These are phyloP conservation scores for Strigamia crassipes DNA, from an alignment of 2,888 invertebrate genomes.

Conservation along the genomic window DNA sequence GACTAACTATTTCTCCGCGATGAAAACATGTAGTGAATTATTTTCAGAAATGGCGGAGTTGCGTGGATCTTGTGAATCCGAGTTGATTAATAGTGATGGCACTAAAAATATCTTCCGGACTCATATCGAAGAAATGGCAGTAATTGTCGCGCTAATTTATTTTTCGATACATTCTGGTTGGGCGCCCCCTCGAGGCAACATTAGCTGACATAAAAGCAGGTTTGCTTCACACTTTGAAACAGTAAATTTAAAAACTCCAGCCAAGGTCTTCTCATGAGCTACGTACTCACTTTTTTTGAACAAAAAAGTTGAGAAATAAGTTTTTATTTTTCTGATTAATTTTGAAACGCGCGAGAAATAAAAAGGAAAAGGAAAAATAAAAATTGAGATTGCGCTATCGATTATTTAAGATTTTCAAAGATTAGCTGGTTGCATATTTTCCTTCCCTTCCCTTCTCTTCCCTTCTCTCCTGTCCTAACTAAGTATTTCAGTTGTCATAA, in stretches of 20 bases:
- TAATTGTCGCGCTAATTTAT: conserved; percentile 34
- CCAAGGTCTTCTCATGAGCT: neutral
- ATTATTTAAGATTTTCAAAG: no score
- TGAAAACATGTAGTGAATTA: neutral
- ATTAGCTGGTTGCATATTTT: no score
- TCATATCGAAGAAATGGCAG: conserved; percentile 3
- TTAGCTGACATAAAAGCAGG: conserved; percentile 25
- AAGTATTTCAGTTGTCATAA: neutral
- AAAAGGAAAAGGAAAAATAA: no score
- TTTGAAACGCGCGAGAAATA: no score
- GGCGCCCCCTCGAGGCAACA: conserved; percentile 24
- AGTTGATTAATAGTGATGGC: conserved; percentile 29
- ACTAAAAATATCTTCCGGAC: neutral
- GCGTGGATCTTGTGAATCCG: neutral
- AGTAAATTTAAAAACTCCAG: neutral
- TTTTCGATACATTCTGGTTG: neutral
- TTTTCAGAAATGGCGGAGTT: neutral
- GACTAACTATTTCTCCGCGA: no score
- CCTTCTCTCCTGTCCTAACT: no score
- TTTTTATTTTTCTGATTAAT: neutral
- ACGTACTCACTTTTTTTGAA: neutral
- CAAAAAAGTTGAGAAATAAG: neutral
- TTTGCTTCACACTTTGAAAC: conserved; percentile 20
- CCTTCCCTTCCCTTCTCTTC: no score
- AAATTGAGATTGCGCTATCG: no score